Base-by-base conservation (phyloP, 2,888 invertebrate genomes). In the Erpobdella octoculata region DNA sequence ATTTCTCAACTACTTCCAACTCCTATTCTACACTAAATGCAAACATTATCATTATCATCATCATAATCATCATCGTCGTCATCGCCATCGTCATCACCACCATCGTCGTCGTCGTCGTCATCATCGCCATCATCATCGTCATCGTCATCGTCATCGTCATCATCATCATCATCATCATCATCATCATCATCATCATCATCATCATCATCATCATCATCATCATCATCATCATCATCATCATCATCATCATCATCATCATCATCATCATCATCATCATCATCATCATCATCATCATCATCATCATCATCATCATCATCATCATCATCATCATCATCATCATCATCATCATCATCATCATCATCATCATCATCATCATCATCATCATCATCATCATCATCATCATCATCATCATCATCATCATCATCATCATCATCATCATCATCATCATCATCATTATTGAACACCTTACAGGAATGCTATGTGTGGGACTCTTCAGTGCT, bases 201-300 rank as follows among this genome's bases (percentile, higher is more conserved):
- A 21, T 67, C 53, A 21, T 67, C 68, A 58, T 67, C 68, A 48
- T 67, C 68, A 2, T 58, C 48, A 2, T 67, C 68, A n/a, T 67
- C 68, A n/a, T 67, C 68, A 25, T 67, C 68, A 25, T 67, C 68
- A 67, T 67, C 68, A 48, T 58, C 48, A 2, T 67, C 68, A n/a
- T 67, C 68, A 67, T 67, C 21, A 53, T 67, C 68, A 58, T 53
- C 68, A 67, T 53, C 21, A 48, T 58, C 48, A 67, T 58, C 36
- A 64, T 36, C 36, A 12, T 64, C 9, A 33, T 64, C 64, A 61
- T 61, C n/a, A n/a, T n/a, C n/a, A n/a, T n/a, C 65, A 25, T 3
- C 35, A 38, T 1, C 3, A 48, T 48, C 21, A 38, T 68, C 12
- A 48, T 33, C 65, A 65, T 65, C 9, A 35, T 65, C 65, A 25